A percentile compares a stretch with the other conserved stretches of the same genome.
These are phyloP conservation scores for Sialis lutaria DNA, from an alignment of 2,888 invertebrate species.

Conservation along the genomic window DNA sequence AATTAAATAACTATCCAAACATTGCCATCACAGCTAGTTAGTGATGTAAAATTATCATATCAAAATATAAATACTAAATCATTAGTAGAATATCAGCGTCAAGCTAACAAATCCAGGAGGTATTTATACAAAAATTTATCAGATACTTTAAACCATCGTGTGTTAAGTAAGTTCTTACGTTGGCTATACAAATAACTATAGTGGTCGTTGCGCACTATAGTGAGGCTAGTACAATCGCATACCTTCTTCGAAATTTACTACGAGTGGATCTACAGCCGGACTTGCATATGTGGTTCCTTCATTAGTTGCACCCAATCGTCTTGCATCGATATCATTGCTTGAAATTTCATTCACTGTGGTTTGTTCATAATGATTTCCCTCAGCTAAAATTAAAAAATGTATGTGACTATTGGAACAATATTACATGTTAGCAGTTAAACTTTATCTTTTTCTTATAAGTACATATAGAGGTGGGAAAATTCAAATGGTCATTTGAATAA, in stretches of 20 bases:
- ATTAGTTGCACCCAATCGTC: neutral
- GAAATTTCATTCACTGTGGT: neutral
- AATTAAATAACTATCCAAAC: no score
- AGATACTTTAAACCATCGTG: constrained; percentile 1
- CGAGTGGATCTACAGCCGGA: constrained; percentile 46
- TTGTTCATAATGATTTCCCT: neutral
- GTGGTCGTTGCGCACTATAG: constrained; percentile 20
- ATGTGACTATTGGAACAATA: no score
- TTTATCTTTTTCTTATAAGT: no score
- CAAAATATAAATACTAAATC: constrained; percentile 3
- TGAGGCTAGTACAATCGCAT: constrained; percentile 43
- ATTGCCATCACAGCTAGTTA: constrained; percentile 4
- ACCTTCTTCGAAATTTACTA: constrained; percentile 70
- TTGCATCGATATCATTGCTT: neutral
- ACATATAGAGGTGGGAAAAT: no score
- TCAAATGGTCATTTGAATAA: no score
- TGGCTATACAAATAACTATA: constrained; percentile 5
- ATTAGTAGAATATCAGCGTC: neutral
- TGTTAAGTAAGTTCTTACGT: constrained; percentile 3
- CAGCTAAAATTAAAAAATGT: neutral
- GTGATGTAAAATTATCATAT: constrained; percentile 6
- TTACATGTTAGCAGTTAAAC: no score
- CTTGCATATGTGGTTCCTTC: constrained; percentile 1
- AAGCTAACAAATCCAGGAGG: constrained; percentile 3
- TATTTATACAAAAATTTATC: constrained; percentile 6